Conservation (phyloP, 2,888 invertebrate genomes). For the Cerceris ruficornis region DNA sequence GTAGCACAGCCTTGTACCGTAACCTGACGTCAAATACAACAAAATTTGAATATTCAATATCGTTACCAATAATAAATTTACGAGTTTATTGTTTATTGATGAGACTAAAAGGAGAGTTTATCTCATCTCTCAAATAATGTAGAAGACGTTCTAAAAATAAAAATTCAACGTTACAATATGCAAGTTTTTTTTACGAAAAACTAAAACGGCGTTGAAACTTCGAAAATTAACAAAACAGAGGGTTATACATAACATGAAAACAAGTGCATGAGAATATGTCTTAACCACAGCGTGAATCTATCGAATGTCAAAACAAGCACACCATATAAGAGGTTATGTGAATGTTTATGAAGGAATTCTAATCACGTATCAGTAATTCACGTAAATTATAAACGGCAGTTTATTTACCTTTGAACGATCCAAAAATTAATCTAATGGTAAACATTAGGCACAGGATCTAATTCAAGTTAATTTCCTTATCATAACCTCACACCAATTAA, state of each 20-base stretch:
- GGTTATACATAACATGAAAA: slow-evolving; percentile 29
- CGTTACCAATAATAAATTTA: slow-evolving; percentile 7
- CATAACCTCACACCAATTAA: slow-evolving; percentile 76
- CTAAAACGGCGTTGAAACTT: not conserved
- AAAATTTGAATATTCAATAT: not conserved
- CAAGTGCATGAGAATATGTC: slow-evolving; percentile 27
- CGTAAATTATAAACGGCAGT: slow-evolving; percentile 26
- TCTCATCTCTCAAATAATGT: slow-evolving; percentile 56
- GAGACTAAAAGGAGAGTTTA: slow-evolving; percentile 51
- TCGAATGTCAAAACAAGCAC: slow-evolving; percentile 68
- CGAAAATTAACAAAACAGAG: slow-evolving; percentile 20
- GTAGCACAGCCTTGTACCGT: not conserved
- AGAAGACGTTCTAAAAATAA: slow-evolving; percentile 14
- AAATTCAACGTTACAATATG: not conserved
- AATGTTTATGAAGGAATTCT: slow-evolving; percentile 45
- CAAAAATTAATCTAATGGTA: slow-evolving; percentile 65
- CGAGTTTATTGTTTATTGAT: slow-evolving; percentile 39
- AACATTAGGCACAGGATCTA: slow-evolving; percentile 72
- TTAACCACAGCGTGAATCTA: slow-evolving; percentile 51
- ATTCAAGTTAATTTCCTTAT: slow-evolving; percentile 68
- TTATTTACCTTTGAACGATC: slow-evolving; percentile 68
- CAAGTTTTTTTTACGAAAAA: not conserved
- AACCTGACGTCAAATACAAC: not conserved
- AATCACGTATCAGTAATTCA: slow-evolving; percentile 14
- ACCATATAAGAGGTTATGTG: slow-evolving; percentile 66